These are phyloP conservation scores for Metacarcinus magister DNA, from an alignment of 2,888 invertebrate species.

Conservation along the genomic window DNA sequence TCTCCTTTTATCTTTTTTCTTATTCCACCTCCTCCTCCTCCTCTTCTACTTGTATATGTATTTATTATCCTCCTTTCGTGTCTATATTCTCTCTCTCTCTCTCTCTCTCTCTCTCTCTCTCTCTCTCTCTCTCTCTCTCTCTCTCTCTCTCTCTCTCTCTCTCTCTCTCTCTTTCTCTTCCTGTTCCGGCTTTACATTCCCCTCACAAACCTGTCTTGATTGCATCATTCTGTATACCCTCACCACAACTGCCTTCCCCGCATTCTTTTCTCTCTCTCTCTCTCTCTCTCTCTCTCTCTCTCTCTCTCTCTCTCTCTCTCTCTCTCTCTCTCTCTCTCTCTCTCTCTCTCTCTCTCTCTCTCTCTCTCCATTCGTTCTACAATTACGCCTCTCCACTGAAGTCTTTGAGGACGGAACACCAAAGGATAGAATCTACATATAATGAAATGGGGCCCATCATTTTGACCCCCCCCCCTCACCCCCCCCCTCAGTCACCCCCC, in stretches of 20 bases:
- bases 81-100: neutral
- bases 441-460: slow-evolving; percentile 14
- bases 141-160: slow-evolving; percentile 14
- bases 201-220: slow-evolving; percentile 15
- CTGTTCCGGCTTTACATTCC: slow-evolving; percentile 26
- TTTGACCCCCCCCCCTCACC: neutral
- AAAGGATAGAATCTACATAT: neutral
- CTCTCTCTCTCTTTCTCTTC: slow-evolving; percentile 26
- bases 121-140: neutral
- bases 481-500: too few relatives aligned
- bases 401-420: slow-evolving; percentile 26
- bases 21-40: neutral
- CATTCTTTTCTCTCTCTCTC: slow-evolving; percentile 26
- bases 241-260: slow-evolving; percentile 26
- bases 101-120: too few relatives aligned
- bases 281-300: slow-evolving; percentile 26
- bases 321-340: slow-evolving; percentile 26
- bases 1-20: neutral
- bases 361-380: slow-evolving; percentile 26
- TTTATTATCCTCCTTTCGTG: neutral
- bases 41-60: neutral
- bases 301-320: slow-evolving; percentile 26
- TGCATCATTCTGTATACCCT: slow-evolving; percentile 26
- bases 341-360: slow-evolving; percentile 26
- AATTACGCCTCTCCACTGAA: slow-evolving; percentile 26